phyloP scores from a whole-genome alignment of 1,140 invertebrate genomes.

The Arion vulgaris region DNA sequence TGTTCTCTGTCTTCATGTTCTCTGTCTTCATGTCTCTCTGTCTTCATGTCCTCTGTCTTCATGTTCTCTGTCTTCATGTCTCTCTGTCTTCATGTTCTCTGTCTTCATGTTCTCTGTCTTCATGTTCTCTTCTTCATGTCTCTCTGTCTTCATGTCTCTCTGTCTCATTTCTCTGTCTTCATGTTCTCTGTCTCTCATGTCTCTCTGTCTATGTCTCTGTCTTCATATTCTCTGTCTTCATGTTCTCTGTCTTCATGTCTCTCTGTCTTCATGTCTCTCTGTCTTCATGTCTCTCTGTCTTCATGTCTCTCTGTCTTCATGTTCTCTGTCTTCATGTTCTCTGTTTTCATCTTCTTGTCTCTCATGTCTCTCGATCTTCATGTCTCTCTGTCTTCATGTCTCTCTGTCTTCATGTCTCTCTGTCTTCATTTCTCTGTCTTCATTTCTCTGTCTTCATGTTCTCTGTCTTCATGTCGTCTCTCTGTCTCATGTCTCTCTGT shows the following conservation, averaged over 20 bases:
- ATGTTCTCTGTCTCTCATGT: neutral
- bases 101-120: no score
- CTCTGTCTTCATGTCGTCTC: no score
- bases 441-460: no score
- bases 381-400: neutral
- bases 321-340: neutral
- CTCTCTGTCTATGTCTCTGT: neutral
- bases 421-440: neutral
- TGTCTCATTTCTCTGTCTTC: neutral
- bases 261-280: neutral
- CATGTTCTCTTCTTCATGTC: neutral
- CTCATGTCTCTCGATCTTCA: neutral
- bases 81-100: no score
- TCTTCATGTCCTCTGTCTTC: no score
- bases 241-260: neutral
- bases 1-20: no score
- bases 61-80: no score
- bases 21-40: no score
- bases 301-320: neutral
- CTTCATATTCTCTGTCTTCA: neutral
- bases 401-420: neutral
- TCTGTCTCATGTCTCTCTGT: no score
- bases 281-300: neutral
- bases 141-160: neutral
- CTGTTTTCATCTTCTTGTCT: neutral